Evolutionary conservation across 2,797 vertebrate genomes (phyloP).

Genomic region (Cryptoprocta ferox): DNA sequence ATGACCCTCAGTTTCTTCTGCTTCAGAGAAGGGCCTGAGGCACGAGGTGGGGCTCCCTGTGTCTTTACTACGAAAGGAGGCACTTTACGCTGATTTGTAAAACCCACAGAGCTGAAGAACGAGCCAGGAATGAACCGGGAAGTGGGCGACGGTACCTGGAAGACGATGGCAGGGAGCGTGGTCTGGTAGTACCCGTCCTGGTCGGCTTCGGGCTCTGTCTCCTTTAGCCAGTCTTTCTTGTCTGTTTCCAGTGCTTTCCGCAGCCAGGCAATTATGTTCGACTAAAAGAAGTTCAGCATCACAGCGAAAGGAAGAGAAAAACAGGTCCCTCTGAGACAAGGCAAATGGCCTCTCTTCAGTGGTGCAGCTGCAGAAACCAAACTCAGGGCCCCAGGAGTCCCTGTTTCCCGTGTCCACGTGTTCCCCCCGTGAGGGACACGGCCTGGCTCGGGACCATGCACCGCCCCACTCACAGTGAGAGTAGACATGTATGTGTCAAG

Average conservation of each 20-base stretch:
- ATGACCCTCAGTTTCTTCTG: not conserved
- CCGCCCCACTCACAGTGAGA: constrained; percentile 91
- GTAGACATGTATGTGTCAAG: constrained; percentile 96
- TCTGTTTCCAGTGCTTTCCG: constrained; percentile 98
- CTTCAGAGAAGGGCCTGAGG: not conserved
- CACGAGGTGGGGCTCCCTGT: not conserved
- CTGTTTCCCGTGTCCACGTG: too few relatives aligned
- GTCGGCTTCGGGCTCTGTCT: constrained; percentile 96
- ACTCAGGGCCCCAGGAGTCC: too few relatives aligned
- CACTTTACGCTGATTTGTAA: not conserved
- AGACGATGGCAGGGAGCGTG: constrained; percentile 97
- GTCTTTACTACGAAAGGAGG: not conserved
- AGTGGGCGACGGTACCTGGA: constrained; percentile 89
- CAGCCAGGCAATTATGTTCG: constrained; percentile 98
- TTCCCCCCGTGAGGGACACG: too few relatives aligned
- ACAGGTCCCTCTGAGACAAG: not conserved
- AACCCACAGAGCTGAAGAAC: not conserved
- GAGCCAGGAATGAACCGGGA: not conserved
- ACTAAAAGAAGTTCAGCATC: constrained; percentile 86
- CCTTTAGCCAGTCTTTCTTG: constrained; percentile 98
- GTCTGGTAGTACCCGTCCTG: constrained; percentile 99
- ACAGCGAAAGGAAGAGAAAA: not conserved
- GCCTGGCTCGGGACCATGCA: too few relatives aligned
- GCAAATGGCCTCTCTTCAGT: accelerated
- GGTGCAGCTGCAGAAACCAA: not conserved